Conservation (phyloP, 1,140 invertebrate species). For the Brachionus sp. region DNA sequence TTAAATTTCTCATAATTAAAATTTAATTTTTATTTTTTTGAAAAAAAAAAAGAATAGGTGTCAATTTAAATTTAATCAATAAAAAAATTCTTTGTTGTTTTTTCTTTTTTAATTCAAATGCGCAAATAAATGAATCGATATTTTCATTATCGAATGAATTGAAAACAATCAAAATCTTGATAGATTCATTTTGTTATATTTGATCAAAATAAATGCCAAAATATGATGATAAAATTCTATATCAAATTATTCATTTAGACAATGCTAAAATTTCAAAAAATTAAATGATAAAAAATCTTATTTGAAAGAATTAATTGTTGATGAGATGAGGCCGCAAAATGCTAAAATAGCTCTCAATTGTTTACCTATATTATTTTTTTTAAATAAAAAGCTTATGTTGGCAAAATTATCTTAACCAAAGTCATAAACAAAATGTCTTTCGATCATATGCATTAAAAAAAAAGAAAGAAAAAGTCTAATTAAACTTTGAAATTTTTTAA, state of each 20-base stretch:
- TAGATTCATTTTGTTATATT: too few relatives aligned
- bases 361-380: neutral
- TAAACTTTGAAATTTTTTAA: neutral
- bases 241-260: too few relatives aligned
- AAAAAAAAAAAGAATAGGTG: neutral
- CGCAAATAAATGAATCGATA: neutral
- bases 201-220: too few relatives aligned
- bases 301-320: too few relatives aligned
- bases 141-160: neutral
- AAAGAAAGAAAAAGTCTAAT: neutral
- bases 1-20: neutral
- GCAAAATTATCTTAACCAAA: constrained; percentile 22
- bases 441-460: constrained; percentile 1
- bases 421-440: neutral
- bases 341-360: neutral
- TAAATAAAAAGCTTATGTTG: neutral
- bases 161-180: neutral
- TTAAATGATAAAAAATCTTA: too few relatives aligned
- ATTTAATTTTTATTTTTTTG: neutral
- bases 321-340: too few relatives aligned
- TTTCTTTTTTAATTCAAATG: neutral
- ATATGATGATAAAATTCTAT: too few relatives aligned
- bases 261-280: too few relatives aligned
- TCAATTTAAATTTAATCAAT: neutral
- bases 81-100: neutral